Base-by-base conservation (phyloP, 1,140 invertebrate species). In the Drosophila dunni region DNA sequence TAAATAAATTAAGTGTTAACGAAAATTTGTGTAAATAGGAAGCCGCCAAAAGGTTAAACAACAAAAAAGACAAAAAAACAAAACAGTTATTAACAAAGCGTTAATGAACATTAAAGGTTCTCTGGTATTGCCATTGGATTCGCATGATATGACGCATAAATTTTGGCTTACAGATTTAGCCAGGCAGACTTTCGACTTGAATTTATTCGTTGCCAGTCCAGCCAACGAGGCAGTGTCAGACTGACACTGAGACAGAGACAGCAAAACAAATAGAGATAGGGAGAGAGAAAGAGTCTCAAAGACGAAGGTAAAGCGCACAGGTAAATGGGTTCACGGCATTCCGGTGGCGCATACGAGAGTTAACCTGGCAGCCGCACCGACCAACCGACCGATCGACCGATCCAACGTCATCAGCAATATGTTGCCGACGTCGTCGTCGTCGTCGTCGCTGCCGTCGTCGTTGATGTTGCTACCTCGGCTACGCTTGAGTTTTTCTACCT, bases 321-420 rank as follows among this genome's bases (percentile, higher is more conserved):
- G 78, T 90, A 89, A 29, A 89, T 89, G 84, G 85, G 84, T 89
- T 89, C 85, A 89, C 81, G 85, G 85, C 78, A 89, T 90, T 85
- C 74, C 85, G 81, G 84, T 89, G 84, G 84, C 85, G 83, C 84
- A 88, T 89, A 79, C 83, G 69, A 82, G 72, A 69, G 73, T 78
- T 75, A 78, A 78, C 76, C 72, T 78, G 70, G 45, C 74, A 63
- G 77, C 77, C 67, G 57, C 56, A 58, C 34, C 53, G 44, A 75
- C 66, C 58, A 50, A 20, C 13, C 29, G 24, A 50, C 68, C 33
- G 15, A 50, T 56, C 33, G 20, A 75, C 45, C 68, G 56, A 70
- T 81, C 69, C 79, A 81, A 80, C 78, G 79, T 82, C 79, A 82
- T 82, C 79, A 69, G 81, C 76, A 83, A 82, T 83, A 85, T 85